Conservation (phyloP, 2,888 invertebrate species). For the Coremacera marginata region DNA sequence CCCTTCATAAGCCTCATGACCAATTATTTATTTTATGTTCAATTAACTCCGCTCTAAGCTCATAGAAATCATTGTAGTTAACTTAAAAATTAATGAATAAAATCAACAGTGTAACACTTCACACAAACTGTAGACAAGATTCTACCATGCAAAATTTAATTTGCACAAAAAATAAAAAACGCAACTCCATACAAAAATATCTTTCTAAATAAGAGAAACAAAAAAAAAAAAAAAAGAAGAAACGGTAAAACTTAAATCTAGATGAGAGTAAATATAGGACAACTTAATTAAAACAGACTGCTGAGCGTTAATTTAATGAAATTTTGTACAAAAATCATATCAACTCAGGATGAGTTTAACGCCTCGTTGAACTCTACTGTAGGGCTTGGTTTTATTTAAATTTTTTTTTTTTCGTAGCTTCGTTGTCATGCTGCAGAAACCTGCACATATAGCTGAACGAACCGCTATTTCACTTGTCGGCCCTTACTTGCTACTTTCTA, state of each 20-base stretch:
- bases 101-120: not conserved
- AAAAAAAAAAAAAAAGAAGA: not conserved
- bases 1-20: too few relatives aligned
- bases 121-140: not conserved
- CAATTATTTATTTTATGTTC: too few relatives aligned
- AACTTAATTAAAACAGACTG: constrained; percentile 40
- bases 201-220: not conserved
- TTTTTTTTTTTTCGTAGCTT: not conserved
- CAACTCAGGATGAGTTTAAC: constrained; percentile 22
- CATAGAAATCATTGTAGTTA: too few relatives aligned
- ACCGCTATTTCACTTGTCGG: too few relatives aligned
- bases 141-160: not conserved
- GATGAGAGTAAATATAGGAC: constrained; percentile 21
- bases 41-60: too few relatives aligned
- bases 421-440: too few relatives aligned
- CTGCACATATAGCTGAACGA: too few relatives aligned
- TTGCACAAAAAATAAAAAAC: not conserved
- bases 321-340: constrained; percentile 21
- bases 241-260: not conserved
- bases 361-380: not conserved
- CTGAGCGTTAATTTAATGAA: constrained; percentile 39
- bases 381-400: not conserved
- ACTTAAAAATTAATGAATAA: not conserved
- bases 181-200: not conserved
- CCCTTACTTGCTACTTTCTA: too few relatives aligned